Conservation (phyloP, 2,888 invertebrate genomes). For the Cerastis rubricosa region DNA sequence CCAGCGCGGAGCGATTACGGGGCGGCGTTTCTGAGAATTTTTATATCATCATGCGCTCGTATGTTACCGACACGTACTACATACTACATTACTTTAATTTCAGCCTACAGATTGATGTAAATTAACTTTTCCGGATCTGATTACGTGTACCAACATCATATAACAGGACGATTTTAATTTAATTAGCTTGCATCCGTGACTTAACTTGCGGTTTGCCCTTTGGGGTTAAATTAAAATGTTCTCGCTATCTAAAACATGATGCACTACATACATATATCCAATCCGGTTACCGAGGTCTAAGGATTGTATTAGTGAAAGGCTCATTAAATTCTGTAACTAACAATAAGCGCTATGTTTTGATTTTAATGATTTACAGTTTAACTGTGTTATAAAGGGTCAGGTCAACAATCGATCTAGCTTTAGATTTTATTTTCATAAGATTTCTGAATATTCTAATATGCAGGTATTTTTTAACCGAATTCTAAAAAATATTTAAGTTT, state of each 20-base stretch:
- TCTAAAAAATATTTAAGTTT: not conserved
- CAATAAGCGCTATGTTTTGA: conserved; percentile 34
- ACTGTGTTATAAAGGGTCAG: not conserved
- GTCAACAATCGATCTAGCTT: conserved; percentile 7
- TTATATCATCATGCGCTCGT: conserved; percentile 59
- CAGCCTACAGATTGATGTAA: conserved; percentile 51
- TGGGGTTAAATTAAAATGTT: conserved; percentile 59
- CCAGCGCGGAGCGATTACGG: conserved; percentile 57
- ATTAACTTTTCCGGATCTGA: conserved; percentile 46
- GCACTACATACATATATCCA: conserved; percentile 53
- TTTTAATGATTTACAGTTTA: conserved; percentile 33
- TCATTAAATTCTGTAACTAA: conserved; percentile 54
- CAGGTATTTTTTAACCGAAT: not conserved
- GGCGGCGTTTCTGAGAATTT: conserved; percentile 62
- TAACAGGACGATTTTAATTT: conserved; percentile 50
- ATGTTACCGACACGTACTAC: conserved; percentile 59
- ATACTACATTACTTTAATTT: conserved; percentile 62
- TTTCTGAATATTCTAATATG: not conserved
- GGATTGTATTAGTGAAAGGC: conserved; percentile 63
- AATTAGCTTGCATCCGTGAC: conserved; percentile 44
- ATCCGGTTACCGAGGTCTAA: conserved; percentile 61
- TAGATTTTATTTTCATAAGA: not conserved
- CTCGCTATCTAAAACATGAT: conserved; percentile 46
- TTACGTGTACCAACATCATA: conserved; percentile 43
- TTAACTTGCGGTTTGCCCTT: conserved; percentile 47